Evolutionary conservation across 2,113 vertebrate genomes (phyloP).

Genomic region (Pomatostomus ruficeps): DNA sequence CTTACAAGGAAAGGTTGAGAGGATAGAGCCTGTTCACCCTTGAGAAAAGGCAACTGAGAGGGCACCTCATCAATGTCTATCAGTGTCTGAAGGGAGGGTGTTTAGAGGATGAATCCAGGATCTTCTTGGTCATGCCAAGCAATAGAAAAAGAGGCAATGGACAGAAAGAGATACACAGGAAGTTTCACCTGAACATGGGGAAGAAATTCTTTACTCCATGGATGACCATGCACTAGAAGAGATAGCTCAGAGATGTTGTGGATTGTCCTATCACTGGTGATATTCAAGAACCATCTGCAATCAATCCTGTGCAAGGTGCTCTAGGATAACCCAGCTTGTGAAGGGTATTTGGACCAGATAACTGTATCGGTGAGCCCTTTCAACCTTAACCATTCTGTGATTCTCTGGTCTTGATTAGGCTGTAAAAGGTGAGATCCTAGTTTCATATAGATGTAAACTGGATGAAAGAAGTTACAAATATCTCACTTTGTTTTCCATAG

Average conservation of each 20-base stretch:
- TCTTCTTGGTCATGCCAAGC: background rate
- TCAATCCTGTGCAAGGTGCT: background rate
- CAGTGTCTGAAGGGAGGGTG: too few species aligned
- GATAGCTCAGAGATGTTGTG: background rate
- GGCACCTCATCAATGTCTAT: background rate
- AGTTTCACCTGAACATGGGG: background rate
- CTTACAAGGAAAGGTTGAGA: background rate
- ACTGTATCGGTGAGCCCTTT: background rate
- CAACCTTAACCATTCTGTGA: background rate
- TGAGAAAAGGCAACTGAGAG: background rate
- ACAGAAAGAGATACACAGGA: background rate
- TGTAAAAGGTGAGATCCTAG: background rate
- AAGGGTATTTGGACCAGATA: background rate
- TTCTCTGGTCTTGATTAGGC: background rate
- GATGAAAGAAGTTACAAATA: background rate
- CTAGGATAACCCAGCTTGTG: background rate
- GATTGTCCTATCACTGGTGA: background rate
- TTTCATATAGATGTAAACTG: background rate
- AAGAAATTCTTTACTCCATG: background rate
- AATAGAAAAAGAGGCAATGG: background rate
- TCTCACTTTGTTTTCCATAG: background rate
- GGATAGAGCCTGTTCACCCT: background rate
- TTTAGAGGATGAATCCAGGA: background rate
- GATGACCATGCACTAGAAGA: background rate
- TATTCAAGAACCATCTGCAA: background rate